Evolutionary conservation across 2,888 invertebrate genomes (phyloP).

Genomic region (Tubulanus polymorphus): DNA sequence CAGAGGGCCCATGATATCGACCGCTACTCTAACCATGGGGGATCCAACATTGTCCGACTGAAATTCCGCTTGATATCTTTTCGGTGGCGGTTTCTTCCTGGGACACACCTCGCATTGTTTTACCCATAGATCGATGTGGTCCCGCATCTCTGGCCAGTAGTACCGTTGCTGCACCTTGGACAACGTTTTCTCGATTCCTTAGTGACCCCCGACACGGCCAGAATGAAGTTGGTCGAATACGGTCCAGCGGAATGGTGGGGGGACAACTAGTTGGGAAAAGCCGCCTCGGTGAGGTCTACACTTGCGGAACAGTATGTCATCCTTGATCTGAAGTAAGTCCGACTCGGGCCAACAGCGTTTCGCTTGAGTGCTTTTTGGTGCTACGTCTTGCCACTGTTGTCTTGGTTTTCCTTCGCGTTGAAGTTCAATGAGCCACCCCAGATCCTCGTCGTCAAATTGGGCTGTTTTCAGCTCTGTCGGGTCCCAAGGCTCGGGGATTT

Average conservation of each 20-base stretch:
- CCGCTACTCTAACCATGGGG: conserved; percentile 15
- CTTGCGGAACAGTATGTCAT: conserved; percentile 12
- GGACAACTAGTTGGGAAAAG: conserved; percentile 12
- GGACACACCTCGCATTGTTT: conserved; percentile 15
- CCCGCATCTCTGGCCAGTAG: conserved; percentile 16
- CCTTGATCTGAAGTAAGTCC: too few species aligned
- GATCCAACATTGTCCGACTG: conserved; percentile 15
- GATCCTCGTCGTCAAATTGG: too few species aligned
- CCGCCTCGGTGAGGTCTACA: conserved; percentile 8
- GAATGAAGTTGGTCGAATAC: conserved; percentile 12
- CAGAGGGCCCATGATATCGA: conserved; percentile 21
- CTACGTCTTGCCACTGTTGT: too few species aligned
- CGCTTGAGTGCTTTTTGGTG: too few species aligned
- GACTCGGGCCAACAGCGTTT: too few species aligned
- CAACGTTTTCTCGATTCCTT: conserved; percentile 16
- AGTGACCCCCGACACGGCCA: conserved; percentile 12
- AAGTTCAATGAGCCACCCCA: too few species aligned
- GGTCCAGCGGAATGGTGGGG: conserved; percentile 7
- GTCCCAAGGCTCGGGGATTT: too few species aligned
- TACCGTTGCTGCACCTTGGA: conserved; percentile 8
- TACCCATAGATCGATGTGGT: conserved; percentile 13
- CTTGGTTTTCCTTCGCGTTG: too few species aligned
- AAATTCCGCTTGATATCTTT: conserved; percentile 11
- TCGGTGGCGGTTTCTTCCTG: conserved; percentile 10
- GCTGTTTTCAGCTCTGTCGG: too few species aligned